Evolutionary conservation across 2,113 vertebrate genomes (phyloP).

Genomic region (Scalopus aquaticus): DNA sequence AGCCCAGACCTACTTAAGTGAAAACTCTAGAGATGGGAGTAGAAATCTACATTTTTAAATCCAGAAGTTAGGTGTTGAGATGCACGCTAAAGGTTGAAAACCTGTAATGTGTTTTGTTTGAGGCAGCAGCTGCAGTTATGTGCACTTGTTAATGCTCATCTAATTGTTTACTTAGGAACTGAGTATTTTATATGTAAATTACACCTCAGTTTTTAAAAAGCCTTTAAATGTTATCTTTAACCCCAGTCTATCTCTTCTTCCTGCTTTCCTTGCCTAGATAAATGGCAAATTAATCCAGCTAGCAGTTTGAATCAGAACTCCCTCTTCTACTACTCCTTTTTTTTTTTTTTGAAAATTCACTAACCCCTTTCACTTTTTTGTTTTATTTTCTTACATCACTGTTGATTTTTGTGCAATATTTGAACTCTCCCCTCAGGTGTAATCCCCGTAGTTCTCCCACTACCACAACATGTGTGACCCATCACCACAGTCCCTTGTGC

Average conservation of each 20-base stretch:
- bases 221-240: slow-evolving; percentile 36
- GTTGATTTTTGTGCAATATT: no score
- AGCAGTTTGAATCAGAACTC: neutral
- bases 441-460: no score
- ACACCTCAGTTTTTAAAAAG: neutral
- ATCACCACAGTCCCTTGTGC: no score
- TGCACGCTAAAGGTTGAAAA: neutral
- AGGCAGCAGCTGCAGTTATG: neutral
- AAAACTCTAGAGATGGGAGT: neutral
- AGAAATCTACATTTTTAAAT: neutral
- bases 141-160: neutral
- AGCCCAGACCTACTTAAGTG: neutral
- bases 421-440: no score
- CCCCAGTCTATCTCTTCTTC: neutral
- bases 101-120: neutral
- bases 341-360: no score
- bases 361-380: no score
- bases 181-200: neutral
- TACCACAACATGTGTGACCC: no score
- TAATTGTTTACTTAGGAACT: neutral
- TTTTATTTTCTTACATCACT: no score
- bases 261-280: neutral
- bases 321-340: neutral
- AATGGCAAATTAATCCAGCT: neutral
- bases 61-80: neutral